Percentiles rank a stretch among this genome's conserved stretches.
Conservation (phyloP, 2,113 vertebrate species). For the Poeciliopsis turrubarensis region DNA sequence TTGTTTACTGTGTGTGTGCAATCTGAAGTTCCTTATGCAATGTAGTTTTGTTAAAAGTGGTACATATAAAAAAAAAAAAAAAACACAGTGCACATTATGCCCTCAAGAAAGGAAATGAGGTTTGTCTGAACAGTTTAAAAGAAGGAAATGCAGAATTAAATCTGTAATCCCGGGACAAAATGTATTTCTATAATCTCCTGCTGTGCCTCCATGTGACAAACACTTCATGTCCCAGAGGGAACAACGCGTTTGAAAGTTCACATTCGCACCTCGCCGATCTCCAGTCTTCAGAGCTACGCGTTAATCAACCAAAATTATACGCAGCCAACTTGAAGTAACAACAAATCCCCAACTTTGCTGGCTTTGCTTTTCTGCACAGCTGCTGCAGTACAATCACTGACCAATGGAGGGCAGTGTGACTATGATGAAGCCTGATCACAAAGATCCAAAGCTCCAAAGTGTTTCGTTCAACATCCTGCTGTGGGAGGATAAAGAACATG, state of each 20-base stretch:
- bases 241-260: neutral
- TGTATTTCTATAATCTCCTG: neutral
- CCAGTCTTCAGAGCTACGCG: neutral
- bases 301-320: neutral
- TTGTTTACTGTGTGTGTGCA: too few relatives aligned
- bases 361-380: neutral
- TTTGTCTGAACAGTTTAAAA: neutral
- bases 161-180: neutral
- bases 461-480: constrained; percentile 50
- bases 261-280: neutral
- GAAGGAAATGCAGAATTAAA: neutral
- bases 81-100: too few relatives aligned
- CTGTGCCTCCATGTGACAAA: constrained; percentile 2
- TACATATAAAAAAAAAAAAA: too few relatives aligned
- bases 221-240: neutral
- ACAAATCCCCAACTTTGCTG: constrained; percentile 13
- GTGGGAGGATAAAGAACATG: constrained; percentile 42
- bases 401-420: constrained; percentile 83
- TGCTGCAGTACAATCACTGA: constrained; percentile 53
- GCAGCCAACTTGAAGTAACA: constrained; percentile 3
- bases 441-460: constrained; percentile 29
- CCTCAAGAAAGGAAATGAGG: neutral
- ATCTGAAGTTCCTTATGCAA: neutral
- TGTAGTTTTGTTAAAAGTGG: neutral
- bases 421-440: constrained; percentile 47